These are phyloP conservation scores for Myotis findleyi DNA, from an alignment of 2,797 vertebrate genomes.

Conservation along the genomic window DNA sequence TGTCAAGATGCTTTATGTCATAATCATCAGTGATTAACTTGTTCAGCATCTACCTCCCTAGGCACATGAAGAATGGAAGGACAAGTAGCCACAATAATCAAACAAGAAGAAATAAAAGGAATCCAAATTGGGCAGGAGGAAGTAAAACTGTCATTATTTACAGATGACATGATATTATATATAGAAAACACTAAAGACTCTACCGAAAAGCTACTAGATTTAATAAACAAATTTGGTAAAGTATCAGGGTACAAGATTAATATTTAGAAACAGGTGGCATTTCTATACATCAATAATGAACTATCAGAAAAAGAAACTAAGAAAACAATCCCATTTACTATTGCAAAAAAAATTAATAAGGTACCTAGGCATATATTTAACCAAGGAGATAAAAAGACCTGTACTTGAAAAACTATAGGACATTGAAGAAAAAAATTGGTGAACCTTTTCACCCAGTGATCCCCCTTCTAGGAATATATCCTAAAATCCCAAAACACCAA, in stretches of 20 bases:
- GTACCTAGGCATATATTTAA: neutral
- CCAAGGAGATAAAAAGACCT: neutral
- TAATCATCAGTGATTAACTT: neutral
- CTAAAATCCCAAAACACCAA: neutral
- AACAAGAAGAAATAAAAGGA: neutral
- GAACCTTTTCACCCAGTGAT: neutral
- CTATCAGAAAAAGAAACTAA: neutral
- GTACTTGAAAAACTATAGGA: neutral
- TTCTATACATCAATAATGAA: neutral
- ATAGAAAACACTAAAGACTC: neutral
- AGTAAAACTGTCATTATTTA: neutral
- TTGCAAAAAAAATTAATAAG: neutral
- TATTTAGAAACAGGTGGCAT: neutral
- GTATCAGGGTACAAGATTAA: neutral
- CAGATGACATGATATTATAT: neutral
- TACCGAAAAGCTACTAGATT: neutral
- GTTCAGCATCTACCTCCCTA: neutral
- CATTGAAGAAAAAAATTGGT: neutral
- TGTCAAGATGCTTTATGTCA: neutral
- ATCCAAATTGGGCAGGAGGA: neutral
- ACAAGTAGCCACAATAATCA: neutral
- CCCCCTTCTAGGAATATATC: neutral
- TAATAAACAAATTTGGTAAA: neutral
- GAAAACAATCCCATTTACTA: neutral
- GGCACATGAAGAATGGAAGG: neutral